Base-by-base conservation (phyloP, 2,797 vertebrate species). In the Furcifer pardalis region DNA sequence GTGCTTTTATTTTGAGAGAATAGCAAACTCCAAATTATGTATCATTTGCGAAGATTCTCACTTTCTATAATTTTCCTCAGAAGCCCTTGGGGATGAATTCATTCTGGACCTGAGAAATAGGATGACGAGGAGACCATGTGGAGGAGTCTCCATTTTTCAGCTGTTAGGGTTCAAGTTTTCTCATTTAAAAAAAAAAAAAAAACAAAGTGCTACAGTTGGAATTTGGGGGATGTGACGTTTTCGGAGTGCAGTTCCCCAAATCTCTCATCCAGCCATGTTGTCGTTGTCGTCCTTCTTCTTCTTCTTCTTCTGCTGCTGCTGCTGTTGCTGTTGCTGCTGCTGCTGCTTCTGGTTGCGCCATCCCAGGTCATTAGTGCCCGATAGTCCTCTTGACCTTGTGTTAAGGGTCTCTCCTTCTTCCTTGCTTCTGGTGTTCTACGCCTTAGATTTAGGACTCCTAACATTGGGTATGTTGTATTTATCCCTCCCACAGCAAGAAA, bases 401-500 rank as follows among this genome's bases (percentile, higher is more conserved):
- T 23, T 12, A 25, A 62, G 35, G 23, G 35, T 40, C 25, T 12
- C 40, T 68, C 3, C 32, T 27, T 42, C 9, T 42, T 23, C 42
- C 59, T 5, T 49, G 21, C 42, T 23, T 19, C 17, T 9, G 40
- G 21, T 62, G 42, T 9, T 15, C 40, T 15, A 35, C 37, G 3
- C 30, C 68, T n/a, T 59, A 30, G 23, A 71, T 35, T 42, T 35
- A 5, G 3, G 23, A 9, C 37, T 40, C 40, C 69, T 13, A 17
- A 71, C 23, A 12, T 42, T 42, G 37, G 37, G 4, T 71, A 13
- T 71, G 25, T 40, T 10, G 40, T 25, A 17, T 42, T 23, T 46
- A 5, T 56, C 56, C 63, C 44, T 27, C 35, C 77, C 44, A 72
- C 77, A 65, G 72, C 76, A 92, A 92, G 92, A 92, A 17, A 88